Evolutionary conservation across 2,888 invertebrate genomes (phyloP).

Genomic region (Chymomyza amoena): DNA sequence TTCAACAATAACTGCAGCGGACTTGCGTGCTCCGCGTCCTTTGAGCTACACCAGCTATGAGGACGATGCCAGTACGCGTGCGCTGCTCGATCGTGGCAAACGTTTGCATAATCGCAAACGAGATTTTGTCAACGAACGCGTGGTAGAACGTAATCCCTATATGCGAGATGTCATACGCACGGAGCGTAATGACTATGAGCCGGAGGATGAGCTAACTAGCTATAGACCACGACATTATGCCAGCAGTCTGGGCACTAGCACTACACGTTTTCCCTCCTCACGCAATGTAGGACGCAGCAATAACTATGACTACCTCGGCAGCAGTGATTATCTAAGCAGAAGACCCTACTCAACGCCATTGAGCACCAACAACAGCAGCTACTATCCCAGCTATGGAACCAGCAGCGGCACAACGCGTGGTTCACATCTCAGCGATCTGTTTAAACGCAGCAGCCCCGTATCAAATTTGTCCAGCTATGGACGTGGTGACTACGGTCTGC

Average conservation of each 20-base stretch:
- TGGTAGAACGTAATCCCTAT: constrained; percentile 78
- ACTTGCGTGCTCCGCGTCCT: constrained; percentile 44
- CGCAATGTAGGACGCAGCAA: constrained; percentile 47
- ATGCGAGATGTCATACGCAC: constrained; percentile 72
- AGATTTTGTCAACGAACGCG: constrained; percentile 78
- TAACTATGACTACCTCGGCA: constrained; percentile 39
- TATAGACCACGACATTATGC: constrained; percentile 69
- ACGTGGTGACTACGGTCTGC: constrained; percentile 46
- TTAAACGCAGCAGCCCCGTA: constrained; percentile 73
- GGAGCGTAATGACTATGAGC: constrained; percentile 51
- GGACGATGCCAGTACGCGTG: constrained; percentile 70
- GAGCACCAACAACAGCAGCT: constrained; percentile 22
- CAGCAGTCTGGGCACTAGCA: constrained; percentile 16
- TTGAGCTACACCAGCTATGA: constrained; percentile 30
- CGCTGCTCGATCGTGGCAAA: constrained; percentile 76
- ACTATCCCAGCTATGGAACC: constrained; percentile 37
- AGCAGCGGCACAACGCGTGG: constrained; percentile 36
- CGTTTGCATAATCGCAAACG: constrained; percentile 76
- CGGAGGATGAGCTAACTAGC: constrained; percentile 58
- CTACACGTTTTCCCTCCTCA: constrained; percentile 72
- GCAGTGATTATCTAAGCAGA: constrained; percentile 37
- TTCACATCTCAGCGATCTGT: constrained; percentile 69
- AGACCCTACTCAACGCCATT: constrained; percentile 22
- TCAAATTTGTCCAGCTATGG: constrained; percentile 36
- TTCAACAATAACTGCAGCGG: constrained; percentile 44